phyloP scores from a whole-genome alignment of 1,140 invertebrate genomes.

The Fopius arisanus region DNA sequence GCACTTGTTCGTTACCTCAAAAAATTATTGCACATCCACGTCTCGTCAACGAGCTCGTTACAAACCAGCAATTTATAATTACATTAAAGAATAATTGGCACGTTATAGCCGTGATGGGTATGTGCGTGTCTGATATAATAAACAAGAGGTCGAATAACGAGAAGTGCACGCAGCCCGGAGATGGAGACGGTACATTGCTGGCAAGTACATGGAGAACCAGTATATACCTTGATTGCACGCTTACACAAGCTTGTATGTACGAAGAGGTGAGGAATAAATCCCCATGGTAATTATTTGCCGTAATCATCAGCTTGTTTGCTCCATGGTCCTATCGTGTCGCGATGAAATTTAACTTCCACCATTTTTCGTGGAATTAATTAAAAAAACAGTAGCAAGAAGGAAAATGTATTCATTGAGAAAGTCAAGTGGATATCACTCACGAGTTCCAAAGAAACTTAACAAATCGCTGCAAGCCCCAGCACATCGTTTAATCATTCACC shows the following conservation, averaged over 20 bases:
- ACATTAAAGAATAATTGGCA: constrained; percentile 15
- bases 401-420: too few relatives aligned
- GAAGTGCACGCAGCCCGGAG: neutral
- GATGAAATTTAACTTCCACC: too few relatives aligned
- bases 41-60: constrained; percentile 9
- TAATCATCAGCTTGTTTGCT: constrained; percentile 6
- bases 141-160: neutral
- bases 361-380: too few relatives aligned
- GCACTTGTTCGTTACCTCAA: too few relatives aligned
- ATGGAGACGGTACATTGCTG: neutral
- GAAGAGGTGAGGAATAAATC: neutral
- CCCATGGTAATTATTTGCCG: neutral
- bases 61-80: constrained; percentile 15
- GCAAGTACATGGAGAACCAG: neutral
- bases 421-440: too few relatives aligned
- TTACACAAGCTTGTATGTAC: neutral
- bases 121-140: constrained; percentile 11
- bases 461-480: too few relatives aligned
- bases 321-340: too few relatives aligned
- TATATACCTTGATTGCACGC: neutral
- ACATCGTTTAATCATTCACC: too few relatives aligned
- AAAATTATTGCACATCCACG: neutral
- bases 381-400: too few relatives aligned
- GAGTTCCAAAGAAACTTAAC: too few relatives aligned
- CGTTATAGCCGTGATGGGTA: neutral